Evolutionary conservation across 1,140 invertebrate genomes (phyloP), one percentile per base, ranked within the genome.

Genomic region (Brachionus koreanus): DNA sequence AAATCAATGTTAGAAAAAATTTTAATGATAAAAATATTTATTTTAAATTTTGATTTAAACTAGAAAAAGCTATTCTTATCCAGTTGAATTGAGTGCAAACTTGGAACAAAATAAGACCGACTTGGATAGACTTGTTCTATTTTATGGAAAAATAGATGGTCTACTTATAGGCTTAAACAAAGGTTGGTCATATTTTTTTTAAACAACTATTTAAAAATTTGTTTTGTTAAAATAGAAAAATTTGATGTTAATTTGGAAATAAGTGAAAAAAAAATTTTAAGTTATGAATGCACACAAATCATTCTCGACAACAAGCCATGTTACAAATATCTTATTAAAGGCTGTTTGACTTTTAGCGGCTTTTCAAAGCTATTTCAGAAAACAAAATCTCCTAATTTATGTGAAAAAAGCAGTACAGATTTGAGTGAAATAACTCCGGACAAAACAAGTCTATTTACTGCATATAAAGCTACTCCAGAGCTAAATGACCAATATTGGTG

Each of bases 11-110:
- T 33, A n/a, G 63, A 33, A 33, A 29, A 29, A n/a, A 4, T 13
- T 7, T 65, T n/a, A 25, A 4, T 13, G 33, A 65, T n/a, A 65
- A 33, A 65, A 42, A 19, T 19, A 72, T 39, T 9, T 4, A 25
- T 72, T 37, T 42, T 16, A 5, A 72, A 72, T 7, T 72, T 72
- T 72, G 13, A 16, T 23, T 72, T 16, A 16, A 10, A 72, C 3
- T 13, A 74, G 39, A 25, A 49, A 46, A 35, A 74, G 69, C 9
- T 74, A 74, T 74, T 74, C 69, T 12, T 74, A 74, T 74, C 69
- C 69, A 74, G 69, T 74, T 2, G 9, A 2, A 12, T 74, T 74
- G 19, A 74, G 12, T 10, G n/a, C 46, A 12, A 10, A 74, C 10
- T 46, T 74, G 3, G 39, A 74, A 43, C n/a, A 19, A n/a, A 74